These are phyloP conservation scores for Iselma pallidipennis DNA, from an alignment of 2,888 invertebrate genomes.

Conservation along the genomic window DNA sequence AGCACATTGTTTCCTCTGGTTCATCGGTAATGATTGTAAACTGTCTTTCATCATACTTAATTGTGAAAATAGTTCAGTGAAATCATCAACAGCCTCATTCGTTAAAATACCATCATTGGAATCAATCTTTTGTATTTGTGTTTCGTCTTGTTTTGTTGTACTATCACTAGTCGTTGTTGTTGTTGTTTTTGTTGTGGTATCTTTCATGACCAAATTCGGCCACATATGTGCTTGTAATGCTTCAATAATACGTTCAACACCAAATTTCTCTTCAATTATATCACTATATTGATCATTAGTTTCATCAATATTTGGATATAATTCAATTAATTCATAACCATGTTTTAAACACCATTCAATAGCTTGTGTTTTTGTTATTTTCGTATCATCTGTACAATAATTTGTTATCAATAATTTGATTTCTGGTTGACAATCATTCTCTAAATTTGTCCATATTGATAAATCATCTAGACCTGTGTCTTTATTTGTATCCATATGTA, in stretches of 20 bases:
- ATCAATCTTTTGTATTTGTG: slow-evolving; percentile 7
- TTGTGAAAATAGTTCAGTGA: slow-evolving; percentile 68
- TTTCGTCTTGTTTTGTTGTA: slow-evolving; percentile 15
- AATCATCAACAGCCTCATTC: slow-evolving; percentile 55
- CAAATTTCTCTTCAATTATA: slow-evolving; percentile 64
- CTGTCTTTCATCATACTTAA: slow-evolving; percentile 70
- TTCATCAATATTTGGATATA: slow-evolving; percentile 56
- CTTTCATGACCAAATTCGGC: slow-evolving; percentile 70
- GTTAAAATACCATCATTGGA: slow-evolving; percentile 31
- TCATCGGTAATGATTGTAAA: slow-evolving; percentile 64
- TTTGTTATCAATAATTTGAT: slow-evolving; percentile 64
- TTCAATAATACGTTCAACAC: slow-evolving; percentile 69
- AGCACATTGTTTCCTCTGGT: slow-evolving; percentile 69
- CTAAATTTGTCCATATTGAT: slow-evolving; percentile 45
- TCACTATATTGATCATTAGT: slow-evolving; percentile 56
- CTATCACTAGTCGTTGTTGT: too few species aligned
- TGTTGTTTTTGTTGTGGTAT: slow-evolving; percentile 30
- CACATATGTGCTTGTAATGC: slow-evolving; percentile 73
- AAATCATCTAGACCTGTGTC: slow-evolving; percentile 55
- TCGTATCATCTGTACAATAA: slow-evolving; percentile 55
- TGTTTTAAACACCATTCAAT: slow-evolving; percentile 69
- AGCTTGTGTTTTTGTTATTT: slow-evolving; percentile 54
- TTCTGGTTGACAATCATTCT: slow-evolving; percentile 53
- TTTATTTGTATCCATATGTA: slow-evolving; percentile 64
- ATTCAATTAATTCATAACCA: slow-evolving; percentile 71